Base-by-base conservation (phyloP, 1,140 invertebrate species). In the Drosophila chauvacae region DNA sequence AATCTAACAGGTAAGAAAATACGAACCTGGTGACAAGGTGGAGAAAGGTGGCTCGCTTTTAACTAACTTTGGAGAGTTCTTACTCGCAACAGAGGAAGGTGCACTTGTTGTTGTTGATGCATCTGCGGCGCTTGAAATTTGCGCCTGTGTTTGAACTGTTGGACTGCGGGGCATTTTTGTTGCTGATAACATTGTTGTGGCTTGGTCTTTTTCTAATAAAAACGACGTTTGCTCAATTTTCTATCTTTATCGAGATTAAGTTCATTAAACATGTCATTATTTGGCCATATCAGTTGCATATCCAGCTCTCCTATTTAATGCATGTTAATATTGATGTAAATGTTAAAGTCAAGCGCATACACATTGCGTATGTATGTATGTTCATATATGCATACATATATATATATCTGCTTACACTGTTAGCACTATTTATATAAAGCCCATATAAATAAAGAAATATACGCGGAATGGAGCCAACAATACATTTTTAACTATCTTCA, bases 181-280 rank as follows among this genome's bases (percentile, higher is more conserved):
- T 68, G 81, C 74, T 47, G 81, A 74, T 58, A 86, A 71, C 80
- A 82, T 82, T 82, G 62, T 23, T 23, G 23, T 82, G 44, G 28
- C 37, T 13, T 23, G 28, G 47, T 35, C 33, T 35, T 35, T 35
- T 35, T 4, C 10, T 35, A 35, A 35, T 35, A 35, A 35, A 11
- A 4, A 35, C 7, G 28, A 4, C 7, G 30, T 55, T 55, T 55
- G 7, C 18, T 55, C 33, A 56, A 56, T 56, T 56, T 37, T 37
- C 4, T 5, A 37, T 13, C 20, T 39, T 56, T 56, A n/a, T 16
- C 23, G 14, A 16, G 14, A 56, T 39, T n/a, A 35, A 16, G 7
- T 23, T 23, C 4, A n/a, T 50, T 6, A 56, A 56, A 10, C 14
- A 56, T 16, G 35, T 35, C 53, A 56, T 56, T 39, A 23, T 37